phyloP scores from a whole-genome alignment of 2,888 invertebrate genomes.

The Poecilus cupreus region DNA sequence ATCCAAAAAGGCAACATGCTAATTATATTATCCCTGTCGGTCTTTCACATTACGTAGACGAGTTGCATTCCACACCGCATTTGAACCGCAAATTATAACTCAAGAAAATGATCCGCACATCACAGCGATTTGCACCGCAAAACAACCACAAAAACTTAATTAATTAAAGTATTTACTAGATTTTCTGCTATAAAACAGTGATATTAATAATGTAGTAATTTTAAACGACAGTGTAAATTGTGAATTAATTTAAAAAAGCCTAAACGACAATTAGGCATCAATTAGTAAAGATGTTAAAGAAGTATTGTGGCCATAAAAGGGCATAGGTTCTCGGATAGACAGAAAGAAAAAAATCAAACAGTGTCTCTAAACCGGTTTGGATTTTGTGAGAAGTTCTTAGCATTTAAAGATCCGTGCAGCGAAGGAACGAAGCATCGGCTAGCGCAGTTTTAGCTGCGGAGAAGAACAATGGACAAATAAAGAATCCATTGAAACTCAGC shows the following conservation, averaged over 20 bases:
- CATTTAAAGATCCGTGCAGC: slow-evolving; percentile 46
- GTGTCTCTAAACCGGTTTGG: slow-evolving; percentile 52
- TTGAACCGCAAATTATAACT: slow-evolving; percentile 47
- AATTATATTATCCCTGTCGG: slow-evolving; percentile 48
- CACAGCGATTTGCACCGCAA: neutral
- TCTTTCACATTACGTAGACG: slow-evolving; percentile 29
- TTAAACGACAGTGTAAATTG: neutral
- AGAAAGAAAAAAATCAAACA: slow-evolving; percentile 47
- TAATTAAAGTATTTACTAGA: neutral
- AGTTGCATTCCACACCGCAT: slow-evolving; percentile 27
- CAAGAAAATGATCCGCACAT: neutral
- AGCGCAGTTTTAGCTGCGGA: slow-evolving; percentile 15
- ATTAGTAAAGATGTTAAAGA: slow-evolving; percentile 27
- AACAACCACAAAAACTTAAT: neutral
- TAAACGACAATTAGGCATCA: slow-evolving; percentile 14
- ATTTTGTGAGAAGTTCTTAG: slow-evolving; percentile 55
- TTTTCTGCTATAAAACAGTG: neutral
- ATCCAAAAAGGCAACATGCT: slow-evolving; percentile 33
- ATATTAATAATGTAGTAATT: neutral
- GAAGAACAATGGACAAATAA: slow-evolving; percentile 58
- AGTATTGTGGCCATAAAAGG: slow-evolving; percentile 48
- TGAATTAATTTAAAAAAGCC: neutral
- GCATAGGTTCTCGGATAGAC: slow-evolving; percentile 52
- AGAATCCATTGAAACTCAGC: slow-evolving; percentile 35
- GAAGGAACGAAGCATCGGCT: neutral